Percentiles rank a stretch among this genome's conserved stretches.
Conservation (phyloP, 2,797 vertebrate species). For the Poeciliopsis gracilis region DNA sequence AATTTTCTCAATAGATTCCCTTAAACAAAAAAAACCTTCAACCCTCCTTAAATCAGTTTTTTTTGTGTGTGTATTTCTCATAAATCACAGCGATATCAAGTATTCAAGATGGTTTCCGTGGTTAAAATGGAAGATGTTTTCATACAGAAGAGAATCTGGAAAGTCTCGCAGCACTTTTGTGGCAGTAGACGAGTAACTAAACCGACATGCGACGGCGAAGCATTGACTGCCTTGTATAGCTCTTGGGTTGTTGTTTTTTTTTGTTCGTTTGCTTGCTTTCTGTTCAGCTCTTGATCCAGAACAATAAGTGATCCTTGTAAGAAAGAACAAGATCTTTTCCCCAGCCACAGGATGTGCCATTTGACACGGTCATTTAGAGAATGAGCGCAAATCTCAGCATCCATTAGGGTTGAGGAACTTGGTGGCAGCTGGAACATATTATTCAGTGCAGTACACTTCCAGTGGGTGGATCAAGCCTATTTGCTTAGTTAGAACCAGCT, state of each 20-base stretch:
- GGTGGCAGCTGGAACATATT: slow-evolving; percentile 5
- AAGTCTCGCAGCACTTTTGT: background rate
- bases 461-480: slow-evolving; percentile 4
- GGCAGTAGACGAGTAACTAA: background rate
- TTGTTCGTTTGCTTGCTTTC: background rate
- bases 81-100: background rate
- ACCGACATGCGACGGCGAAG: background rate
- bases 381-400: background rate
- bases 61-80: background rate
- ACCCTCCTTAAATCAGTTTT: background rate
- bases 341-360: background rate
- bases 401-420: background rate
- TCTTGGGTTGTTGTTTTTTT: background rate
- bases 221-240: background rate
- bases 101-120: background rate
- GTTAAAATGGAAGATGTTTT: background rate
- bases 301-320: background rate
- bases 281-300: background rate
- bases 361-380: slow-evolving; percentile 6
- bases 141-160: background rate
- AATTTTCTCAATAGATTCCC: background rate
- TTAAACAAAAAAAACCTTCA: background rate
- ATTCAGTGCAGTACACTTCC: background rate
- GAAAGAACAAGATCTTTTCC: background rate
- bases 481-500: slow-evolving; percentile 1